A percentile compares a stretch with the other conserved stretches of the same genome.
phyloP scores from a whole-genome alignment of 2,113 vertebrate genomes.

The Nibea albiflora region DNA sequence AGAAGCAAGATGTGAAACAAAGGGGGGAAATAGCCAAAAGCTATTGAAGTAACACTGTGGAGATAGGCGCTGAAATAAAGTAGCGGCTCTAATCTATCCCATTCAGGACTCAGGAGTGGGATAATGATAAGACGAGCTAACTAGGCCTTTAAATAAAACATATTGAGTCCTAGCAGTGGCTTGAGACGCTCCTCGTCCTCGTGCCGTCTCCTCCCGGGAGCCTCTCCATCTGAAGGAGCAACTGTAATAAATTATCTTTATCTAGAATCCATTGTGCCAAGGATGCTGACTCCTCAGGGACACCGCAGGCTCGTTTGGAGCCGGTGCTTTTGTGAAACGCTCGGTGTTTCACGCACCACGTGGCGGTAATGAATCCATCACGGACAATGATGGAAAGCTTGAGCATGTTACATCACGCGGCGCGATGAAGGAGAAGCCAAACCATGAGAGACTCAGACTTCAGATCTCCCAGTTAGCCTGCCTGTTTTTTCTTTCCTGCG shows the following conservation, averaged over 20 bases:
- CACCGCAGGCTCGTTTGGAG: slow-evolving; percentile 35
- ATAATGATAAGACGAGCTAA: slow-evolving; percentile 65
- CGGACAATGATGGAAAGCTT: slow-evolving; percentile 34
- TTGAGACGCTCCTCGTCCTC: slow-evolving; percentile 35
- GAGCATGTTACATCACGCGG: slow-evolving; percentile 6
- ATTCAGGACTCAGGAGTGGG: slow-evolving; percentile 47
- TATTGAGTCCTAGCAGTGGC: slow-evolving; percentile 38
- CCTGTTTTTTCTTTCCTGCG: neutral
- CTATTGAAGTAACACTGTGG: slow-evolving; percentile 27
- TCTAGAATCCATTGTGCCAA: slow-evolving; percentile 73
- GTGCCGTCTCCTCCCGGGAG: slow-evolving; percentile 36
- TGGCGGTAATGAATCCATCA: slow-evolving; percentile 46
- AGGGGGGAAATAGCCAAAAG: slow-evolving; percentile 35
- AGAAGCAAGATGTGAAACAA: slow-evolving; percentile 1
- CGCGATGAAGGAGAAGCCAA: slow-evolving; percentile 1
- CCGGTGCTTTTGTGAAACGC: slow-evolving; percentile 40
- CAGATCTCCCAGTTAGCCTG: neutral
- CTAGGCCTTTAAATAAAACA: slow-evolving; percentile 75
- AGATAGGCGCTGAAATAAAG: slow-evolving; percentile 50
- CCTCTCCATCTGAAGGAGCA: slow-evolving; percentile 49
- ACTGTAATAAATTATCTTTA: slow-evolving; percentile 77
- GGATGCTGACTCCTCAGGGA: slow-evolving; percentile 61
- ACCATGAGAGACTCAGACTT: neutral
- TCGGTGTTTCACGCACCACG: slow-evolving; percentile 27
- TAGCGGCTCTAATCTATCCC: slow-evolving; percentile 56